Evolutionary conservation across 2,113 vertebrate species (phyloP).

Genomic region (Canis aureus): DNA sequence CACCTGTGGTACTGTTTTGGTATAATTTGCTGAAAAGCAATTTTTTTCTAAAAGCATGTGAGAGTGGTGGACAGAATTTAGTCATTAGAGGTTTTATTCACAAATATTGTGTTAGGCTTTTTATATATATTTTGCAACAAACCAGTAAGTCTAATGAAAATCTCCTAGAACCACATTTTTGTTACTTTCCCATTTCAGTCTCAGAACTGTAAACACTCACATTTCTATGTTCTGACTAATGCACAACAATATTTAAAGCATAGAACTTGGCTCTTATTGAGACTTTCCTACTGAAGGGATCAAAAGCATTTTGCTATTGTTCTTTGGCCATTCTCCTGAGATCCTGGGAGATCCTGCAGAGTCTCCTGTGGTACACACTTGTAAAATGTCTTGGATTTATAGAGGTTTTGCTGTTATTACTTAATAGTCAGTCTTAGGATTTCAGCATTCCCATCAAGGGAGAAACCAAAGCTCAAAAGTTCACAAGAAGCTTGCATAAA

Average conservation of each 20-base stretch:
- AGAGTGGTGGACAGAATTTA: not conserved
- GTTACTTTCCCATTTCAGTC: not conserved
- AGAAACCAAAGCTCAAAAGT: conserved; percentile 36
- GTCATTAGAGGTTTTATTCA: conserved; percentile 45
- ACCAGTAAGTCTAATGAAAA: not conserved
- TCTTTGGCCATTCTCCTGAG: conserved; percentile 41
- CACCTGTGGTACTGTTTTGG: not conserved
- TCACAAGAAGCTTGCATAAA: conserved; percentile 12
- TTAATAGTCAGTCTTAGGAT: conserved; percentile 54
- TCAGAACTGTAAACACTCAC: not conserved
- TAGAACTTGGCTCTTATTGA: not conserved
- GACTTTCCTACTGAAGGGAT: conserved; percentile 28
- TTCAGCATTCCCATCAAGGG: conserved; percentile 2
- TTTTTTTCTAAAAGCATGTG: not conserved
- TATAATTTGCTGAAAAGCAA: not conserved
- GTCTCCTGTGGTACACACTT: not conserved
- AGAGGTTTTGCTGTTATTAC: conserved; percentile 50
- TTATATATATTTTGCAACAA: not conserved
- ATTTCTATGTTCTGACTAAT: conserved; percentile 37
- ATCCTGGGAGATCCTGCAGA: not conserved
- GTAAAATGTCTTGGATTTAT: not conserved
- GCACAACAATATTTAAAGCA: not conserved
- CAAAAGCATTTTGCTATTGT: conserved; percentile 60
- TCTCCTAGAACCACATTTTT: conserved; percentile 5
- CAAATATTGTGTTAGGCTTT: not conserved